phyloP scores from a whole-genome alignment of 1,140 invertebrate species.

The Colletes latitarsis region DNA sequence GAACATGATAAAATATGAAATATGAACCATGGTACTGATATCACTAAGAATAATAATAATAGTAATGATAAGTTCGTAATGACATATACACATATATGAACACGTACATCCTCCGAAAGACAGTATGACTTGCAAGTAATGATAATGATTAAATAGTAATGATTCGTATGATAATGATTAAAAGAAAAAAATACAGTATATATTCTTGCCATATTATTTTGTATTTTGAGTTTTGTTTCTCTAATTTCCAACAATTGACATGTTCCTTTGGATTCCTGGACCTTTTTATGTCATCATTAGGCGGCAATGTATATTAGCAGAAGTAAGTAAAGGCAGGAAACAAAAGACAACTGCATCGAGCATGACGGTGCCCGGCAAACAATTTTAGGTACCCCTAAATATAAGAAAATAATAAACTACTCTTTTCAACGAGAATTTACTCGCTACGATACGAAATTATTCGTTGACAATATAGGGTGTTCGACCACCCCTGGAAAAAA shows the following conservation, averaged over 20 bases:
- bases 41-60: slow-evolving; percentile 64
- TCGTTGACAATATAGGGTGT: too few species aligned
- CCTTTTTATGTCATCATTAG: neutral
- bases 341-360: too few species aligned
- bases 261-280: slow-evolving; percentile 8
- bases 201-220: slow-evolving; percentile 60
- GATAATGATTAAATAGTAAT: slow-evolving; percentile 42
- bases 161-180: slow-evolving; percentile 79
- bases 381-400: too few species aligned
- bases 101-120: slow-evolving; percentile 54
- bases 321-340: too few species aligned
- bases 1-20: slow-evolving; percentile 30
- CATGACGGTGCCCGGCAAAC: too few species aligned
- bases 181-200: slow-evolving; percentile 72
- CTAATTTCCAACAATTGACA: neutral
- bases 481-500: too few species aligned
- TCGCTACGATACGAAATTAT: too few species aligned
- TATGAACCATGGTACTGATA: slow-evolving; percentile 55
- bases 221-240: slow-evolving; percentile 30
- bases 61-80: slow-evolving; percentile 70
- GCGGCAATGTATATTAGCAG: too few species aligned
- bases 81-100: slow-evolving; percentile 68
- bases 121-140: slow-evolving; percentile 79
- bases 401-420: too few species aligned
- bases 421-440: too few species aligned